phyloP scores from a whole-genome alignment of 2,113 vertebrate species.

The Conger conger region DNA sequence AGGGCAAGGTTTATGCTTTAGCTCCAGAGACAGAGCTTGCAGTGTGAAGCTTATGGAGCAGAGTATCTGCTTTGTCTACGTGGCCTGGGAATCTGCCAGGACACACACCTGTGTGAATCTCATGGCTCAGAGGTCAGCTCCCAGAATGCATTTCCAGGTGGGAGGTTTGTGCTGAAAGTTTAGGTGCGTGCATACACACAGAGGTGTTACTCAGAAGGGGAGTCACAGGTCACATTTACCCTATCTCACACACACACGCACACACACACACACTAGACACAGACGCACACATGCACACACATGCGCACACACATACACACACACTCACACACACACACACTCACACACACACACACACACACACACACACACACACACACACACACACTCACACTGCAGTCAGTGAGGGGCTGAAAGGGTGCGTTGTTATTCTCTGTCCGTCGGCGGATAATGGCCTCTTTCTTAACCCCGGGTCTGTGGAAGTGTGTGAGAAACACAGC shows the following conservation, averaged over 20 bases:
- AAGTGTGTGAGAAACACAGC: background rate
- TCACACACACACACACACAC: too few species aligned
- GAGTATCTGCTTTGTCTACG: too few species aligned
- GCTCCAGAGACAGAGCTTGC: too few species aligned
- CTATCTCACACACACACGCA: background rate
- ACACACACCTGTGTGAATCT: background rate
- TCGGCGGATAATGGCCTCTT: conserved; percentile 15
- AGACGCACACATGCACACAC: background rate
- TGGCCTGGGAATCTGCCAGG: background rate
- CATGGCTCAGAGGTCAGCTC: conserved; percentile 8
- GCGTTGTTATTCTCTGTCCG: background rate
- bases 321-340: too few species aligned
- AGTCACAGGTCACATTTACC: background rate
- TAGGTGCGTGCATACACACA: background rate
- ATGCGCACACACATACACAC: background rate
- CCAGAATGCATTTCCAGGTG: background rate
- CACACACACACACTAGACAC: background rate
- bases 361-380: background rate
- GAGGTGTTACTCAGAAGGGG: background rate
- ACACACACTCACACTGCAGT: background rate
- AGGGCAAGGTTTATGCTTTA: too few species aligned
- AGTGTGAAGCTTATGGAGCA: too few species aligned
- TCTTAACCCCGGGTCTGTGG: background rate
- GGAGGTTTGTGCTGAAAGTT: background rate
- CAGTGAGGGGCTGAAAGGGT: background rate